Evolutionary conservation across 2,113 vertebrate genomes (phyloP).

Genomic region (Pterocles orientalis): DNA sequence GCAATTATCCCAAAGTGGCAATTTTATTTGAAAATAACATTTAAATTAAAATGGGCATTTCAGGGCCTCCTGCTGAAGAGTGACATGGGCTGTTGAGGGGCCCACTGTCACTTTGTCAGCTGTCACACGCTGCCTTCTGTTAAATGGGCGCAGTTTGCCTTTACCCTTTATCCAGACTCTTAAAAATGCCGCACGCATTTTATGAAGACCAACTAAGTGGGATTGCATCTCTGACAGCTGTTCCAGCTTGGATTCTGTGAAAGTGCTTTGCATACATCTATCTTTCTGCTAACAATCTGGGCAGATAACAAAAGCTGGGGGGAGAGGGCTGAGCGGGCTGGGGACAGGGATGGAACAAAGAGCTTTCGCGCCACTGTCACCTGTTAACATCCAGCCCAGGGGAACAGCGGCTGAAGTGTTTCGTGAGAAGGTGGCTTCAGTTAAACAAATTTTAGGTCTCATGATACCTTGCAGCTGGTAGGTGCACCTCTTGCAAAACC

Average conservation of each 20-base stretch:
- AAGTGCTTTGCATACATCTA: slow-evolving; percentile 55
- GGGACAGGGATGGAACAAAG: slow-evolving; percentile 11
- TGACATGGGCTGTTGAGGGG: slow-evolving; percentile 67
- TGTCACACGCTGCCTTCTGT: slow-evolving; percentile 68
- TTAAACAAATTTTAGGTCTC: background rate
- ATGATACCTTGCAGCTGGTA: background rate
- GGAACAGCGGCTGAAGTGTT: rapidly evolving
- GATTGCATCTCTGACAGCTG: slow-evolving; percentile 67
- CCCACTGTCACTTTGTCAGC: slow-evolving; percentile 72
- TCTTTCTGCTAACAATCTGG: slow-evolving; percentile 11
- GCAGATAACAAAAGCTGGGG: slow-evolving; percentile 25
- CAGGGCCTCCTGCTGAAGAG: slow-evolving; percentile 67
- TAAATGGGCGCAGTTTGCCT: slow-evolving; percentile 68
- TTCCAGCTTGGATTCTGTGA: background rate
- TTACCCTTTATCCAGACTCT: slow-evolving; percentile 65
- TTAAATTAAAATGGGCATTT: slow-evolving; percentile 74
- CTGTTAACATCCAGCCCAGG: background rate
- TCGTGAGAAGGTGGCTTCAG: background rate
- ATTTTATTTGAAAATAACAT: slow-evolving; percentile 74
- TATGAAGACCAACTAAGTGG: slow-evolving; percentile 60
- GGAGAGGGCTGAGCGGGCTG: background rate
- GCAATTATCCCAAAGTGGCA: slow-evolving; percentile 71
- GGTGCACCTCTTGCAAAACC: background rate
- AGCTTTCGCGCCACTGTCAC: background rate
- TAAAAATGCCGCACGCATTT: slow-evolving; percentile 58